These are phyloP conservation scores for Phortica variegata DNA, from an alignment of 1,140 invertebrate genomes.

Conservation along the genomic window DNA sequence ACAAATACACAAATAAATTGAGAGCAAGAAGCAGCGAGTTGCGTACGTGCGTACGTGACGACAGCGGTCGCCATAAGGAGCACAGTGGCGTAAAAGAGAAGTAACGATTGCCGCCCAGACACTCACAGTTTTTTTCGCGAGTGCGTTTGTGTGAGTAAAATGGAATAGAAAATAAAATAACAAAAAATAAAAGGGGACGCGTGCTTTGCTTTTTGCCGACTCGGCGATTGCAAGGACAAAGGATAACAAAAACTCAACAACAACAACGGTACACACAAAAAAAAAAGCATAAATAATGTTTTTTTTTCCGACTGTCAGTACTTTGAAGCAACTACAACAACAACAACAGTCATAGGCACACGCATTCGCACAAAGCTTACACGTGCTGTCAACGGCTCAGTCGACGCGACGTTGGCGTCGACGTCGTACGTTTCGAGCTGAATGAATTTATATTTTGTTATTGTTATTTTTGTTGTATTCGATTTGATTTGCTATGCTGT, in stretches of 20 bases:
- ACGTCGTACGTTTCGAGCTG: too few relatives aligned
- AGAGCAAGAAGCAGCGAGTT: too few relatives aligned
- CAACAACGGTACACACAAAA: slow-evolving; percentile 7
- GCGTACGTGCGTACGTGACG: too few relatives aligned
- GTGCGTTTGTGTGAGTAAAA: slow-evolving; percentile 52
- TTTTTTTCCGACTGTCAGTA: slow-evolving; percentile 29
- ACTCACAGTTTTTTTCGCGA: slow-evolving; percentile 29
- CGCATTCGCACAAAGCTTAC: too few relatives aligned
- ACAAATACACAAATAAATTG: too few relatives aligned
- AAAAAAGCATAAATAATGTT: slow-evolving; percentile 46
- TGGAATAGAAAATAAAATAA: slow-evolving; percentile 26
- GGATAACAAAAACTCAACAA: too few relatives aligned
- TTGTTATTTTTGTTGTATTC: too few relatives aligned
- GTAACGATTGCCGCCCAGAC: slow-evolving; percentile 4
- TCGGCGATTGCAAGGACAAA: slow-evolving; percentile 6
- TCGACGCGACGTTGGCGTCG: too few relatives aligned
- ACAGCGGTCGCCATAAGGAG: too few relatives aligned
- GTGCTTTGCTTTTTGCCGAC: slow-evolving; percentile 47
- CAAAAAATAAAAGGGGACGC: slow-evolving; percentile 47
- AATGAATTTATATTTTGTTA: too few relatives aligned
- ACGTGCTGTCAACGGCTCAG: too few relatives aligned
- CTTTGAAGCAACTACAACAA: not conserved
- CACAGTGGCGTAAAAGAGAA: slow-evolving; percentile 5
- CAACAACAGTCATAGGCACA: slow-evolving; percentile 22
- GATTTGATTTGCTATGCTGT: too few relatives aligned